Conservation (phyloP, 92 coral and sea anemone genomes). For the Porites lobata region DNA sequence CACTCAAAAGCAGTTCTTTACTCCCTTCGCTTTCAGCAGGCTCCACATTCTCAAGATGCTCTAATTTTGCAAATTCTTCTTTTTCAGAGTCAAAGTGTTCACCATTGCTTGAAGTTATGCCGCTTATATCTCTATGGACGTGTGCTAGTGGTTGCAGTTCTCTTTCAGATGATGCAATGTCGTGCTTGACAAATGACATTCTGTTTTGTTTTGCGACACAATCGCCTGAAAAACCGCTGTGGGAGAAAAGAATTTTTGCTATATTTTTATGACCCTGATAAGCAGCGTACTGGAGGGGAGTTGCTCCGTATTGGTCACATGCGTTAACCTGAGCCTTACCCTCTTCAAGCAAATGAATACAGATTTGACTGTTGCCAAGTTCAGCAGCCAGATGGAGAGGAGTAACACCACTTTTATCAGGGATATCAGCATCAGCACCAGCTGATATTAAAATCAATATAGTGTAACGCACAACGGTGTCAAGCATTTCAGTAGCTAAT, state of each 20-base stretch:
- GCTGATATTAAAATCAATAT: slow-evolving; percentile 23
- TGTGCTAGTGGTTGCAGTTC: neutral
- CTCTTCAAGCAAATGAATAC: slow-evolving; percentile 30
- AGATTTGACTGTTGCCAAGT: slow-evolving; percentile 45
- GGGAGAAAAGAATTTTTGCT: slow-evolving; percentile 16
- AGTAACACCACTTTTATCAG: slow-evolving; percentile 64
- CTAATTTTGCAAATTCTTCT: neutral
- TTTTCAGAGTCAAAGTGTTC: neutral
- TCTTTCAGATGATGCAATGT: neutral
- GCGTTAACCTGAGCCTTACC: slow-evolving; percentile 36
- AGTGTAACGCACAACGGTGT: neutral
- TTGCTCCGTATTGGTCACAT: slow-evolving; percentile 45
- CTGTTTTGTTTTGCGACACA: neutral
- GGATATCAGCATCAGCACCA: slow-evolving; percentile 27
- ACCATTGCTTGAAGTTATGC: neutral
- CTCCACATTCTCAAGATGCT: neutral
- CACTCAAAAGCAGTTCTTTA: neutral
- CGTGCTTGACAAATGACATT: neutral
- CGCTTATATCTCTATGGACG: neutral
- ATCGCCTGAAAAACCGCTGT: neutral
- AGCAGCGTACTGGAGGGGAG: slow-evolving; percentile 56
- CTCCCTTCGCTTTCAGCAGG: neutral
- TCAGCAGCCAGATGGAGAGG: slow-evolving; percentile 63
- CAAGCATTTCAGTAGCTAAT: neutral
- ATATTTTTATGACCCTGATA: neutral